Percentiles rank a stretch among this genome's conserved stretches.
Evolutionary conservation across 23 tunicate species (phyloP).

Genomic region (Halocynthia roretzi): DNA sequence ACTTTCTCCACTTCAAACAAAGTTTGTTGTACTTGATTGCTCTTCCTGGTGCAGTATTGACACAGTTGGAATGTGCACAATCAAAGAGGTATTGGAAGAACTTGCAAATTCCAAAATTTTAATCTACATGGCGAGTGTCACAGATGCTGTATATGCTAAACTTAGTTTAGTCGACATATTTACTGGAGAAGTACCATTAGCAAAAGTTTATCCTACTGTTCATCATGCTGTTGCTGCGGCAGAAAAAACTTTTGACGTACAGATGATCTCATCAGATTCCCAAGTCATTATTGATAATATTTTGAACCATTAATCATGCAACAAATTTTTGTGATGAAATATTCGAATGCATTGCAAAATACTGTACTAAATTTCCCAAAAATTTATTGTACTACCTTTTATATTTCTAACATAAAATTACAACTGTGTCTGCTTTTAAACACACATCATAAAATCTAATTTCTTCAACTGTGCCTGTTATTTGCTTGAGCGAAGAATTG

Average conservation of each 20-base stretch:
- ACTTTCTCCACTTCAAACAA: not conserved
- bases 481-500: no score
- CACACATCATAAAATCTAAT: no score
- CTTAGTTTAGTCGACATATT: not conserved
- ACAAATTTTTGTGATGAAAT: no score
- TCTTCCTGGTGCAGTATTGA: conserved; percentile 79
- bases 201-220: conserved; percentile 4
- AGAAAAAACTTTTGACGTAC: not conserved
- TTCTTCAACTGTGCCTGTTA: no score
- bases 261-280: no score
- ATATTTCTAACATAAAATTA: no score
- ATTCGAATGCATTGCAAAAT: no score
- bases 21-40: conserved; percentile 63
- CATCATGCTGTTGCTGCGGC: conserved; percentile 19
- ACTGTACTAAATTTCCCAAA: no score
- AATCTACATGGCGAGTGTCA: not conserved
- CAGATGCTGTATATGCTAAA: not conserved
- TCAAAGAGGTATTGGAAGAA: conserved; percentile 35
- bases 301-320: no score
- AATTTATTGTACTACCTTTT: no score
- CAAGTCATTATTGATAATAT: no score
- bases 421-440: no score
- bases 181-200: not conserved
- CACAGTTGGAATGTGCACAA: conserved; percentile 58
- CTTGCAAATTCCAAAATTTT: not conserved